Percentiles rank a stretch among this genome's conserved stretches.
Evolutionary conservation across 53 echinoderm and acorn worm species (phyloP).

Genomic region (Luidia sarsii): DNA sequence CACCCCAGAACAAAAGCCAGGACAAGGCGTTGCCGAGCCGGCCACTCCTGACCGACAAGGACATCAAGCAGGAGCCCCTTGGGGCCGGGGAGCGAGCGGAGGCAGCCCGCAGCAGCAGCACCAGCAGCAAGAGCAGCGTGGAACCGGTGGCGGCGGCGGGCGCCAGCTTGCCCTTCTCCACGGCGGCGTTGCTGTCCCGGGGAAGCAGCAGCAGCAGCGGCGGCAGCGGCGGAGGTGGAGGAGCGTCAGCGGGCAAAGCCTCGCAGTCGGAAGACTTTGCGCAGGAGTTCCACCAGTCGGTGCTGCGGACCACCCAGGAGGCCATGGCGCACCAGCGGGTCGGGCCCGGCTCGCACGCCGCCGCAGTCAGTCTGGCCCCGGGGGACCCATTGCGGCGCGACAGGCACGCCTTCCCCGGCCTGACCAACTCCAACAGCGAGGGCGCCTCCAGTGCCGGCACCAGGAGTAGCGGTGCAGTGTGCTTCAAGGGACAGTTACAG

Average conservation of each 20-base stretch:
- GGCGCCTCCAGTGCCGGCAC: not conserved
- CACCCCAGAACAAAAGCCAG: constrained; percentile 9
- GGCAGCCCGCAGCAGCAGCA: not conserved
- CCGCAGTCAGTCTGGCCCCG: not conserved
- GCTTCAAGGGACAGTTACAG: constrained; percentile 33
- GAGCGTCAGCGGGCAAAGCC: constrained; percentile 2
- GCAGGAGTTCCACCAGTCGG: constrained; percentile 98
- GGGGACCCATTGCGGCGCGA: constrained; percentile 16
- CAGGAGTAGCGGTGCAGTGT: constrained; percentile 35
- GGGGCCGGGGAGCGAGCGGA: constrained; percentile 47
- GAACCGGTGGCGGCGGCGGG: not conserved
- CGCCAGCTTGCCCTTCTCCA: constrained; percentile 27
- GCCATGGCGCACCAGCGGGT: constrained; percentile 74
- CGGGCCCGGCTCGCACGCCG: constrained; percentile 40
- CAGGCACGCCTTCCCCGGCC: constrained; percentile 33
- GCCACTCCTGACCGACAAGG: constrained; percentile 45
- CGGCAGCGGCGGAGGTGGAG: not conserved
- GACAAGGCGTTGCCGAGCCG: constrained; percentile 34
- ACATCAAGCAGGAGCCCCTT: constrained; percentile 72
- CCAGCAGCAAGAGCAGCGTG: not conserved
- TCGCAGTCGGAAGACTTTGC: constrained; percentile 79
- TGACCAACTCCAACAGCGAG: constrained; percentile 48
- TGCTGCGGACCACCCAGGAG: constrained; percentile 88
- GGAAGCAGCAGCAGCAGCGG: not conserved
- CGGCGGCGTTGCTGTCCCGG: constrained; percentile 43